phyloP scores from a whole-genome alignment of 2,113 vertebrate genomes.

The Tupaia tana region DNA sequence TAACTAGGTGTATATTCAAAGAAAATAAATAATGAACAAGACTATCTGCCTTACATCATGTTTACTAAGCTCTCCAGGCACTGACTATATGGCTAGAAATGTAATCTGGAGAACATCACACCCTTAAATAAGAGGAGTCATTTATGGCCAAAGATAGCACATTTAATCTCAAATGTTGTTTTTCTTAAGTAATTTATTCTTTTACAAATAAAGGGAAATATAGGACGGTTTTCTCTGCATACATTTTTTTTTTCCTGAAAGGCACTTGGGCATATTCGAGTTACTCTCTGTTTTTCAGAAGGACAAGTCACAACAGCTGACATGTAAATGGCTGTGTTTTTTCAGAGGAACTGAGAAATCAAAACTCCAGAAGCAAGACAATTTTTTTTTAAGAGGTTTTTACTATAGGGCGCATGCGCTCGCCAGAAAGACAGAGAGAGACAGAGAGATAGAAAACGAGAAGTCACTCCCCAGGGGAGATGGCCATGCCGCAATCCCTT shows the following conservation, averaged over 20 bases:
- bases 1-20: conserved; percentile 39
- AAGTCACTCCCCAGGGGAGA: no score
- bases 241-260: background rate
- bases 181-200: background rate
- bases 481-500: no score
- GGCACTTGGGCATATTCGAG: background rate
- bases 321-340: background rate
- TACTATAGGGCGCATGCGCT: no score
- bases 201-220: conserved; percentile 9
- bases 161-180: background rate
- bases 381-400: no score
- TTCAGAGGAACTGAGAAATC: background rate
- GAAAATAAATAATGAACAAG: conserved; percentile 31
- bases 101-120: background rate
- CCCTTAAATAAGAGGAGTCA: background rate
- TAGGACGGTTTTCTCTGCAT: background rate
- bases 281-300: background rate
- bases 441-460: no score
- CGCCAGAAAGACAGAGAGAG: no score
- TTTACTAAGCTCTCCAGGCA: background rate
- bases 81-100: background rate
- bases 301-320: background rate
- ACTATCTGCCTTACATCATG: background rate
- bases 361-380: background rate
- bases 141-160: background rate